Evolutionary conservation across 2,113 vertebrate species (phyloP), one percentile per base, ranked within the genome.

Genomic region (Cygnus buccinator): DNA sequence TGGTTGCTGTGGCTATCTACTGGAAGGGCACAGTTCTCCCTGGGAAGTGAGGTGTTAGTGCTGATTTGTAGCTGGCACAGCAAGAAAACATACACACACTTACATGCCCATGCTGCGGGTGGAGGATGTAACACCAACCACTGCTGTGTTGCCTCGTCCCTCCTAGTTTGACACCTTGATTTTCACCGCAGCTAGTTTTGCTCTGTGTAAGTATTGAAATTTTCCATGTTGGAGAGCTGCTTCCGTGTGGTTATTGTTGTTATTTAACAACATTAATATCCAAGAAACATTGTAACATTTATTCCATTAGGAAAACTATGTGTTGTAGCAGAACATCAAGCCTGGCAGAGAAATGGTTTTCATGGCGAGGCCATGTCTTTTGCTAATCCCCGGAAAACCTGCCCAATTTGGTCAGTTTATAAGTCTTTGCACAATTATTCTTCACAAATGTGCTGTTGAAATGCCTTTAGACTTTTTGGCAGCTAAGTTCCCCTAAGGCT

Each of bases 371-470:
- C 44, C 10, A 0, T 6, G 25, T 43, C 80, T 78, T 89, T 84
- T 57, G 57, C 77, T 87, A 87, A 95, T 87, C 89, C 91, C 80
- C 66, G 71, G 77, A 94, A 95, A 97, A 93, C 54, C 84, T 87
- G 67, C 74, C 89, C 93, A 95, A 19, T 87, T 85, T 87, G 89
- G 93, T 91, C 93, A 93, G 81, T 93, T 96, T 94, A 70, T 94
- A 97, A 95, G 94, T 87, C 81, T 95, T 84, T 76, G 33, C 91
- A 96, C 95, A 97, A 96, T 54, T 89, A 81, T 46, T 25, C 87
- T 93, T 93, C 84, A 76, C 41, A 89, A 93, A 93, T 87, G 29
- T 82, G 87, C 77, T 94, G 94, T 91, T 95, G 96, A 97, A 95
- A 95, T 87, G 84, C n/a, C 84, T 94, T 84, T 66, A 41, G 87